Conservation (phyloP, 2,797 vertebrate genomes). For the Scomberomorus guttatus region DNA sequence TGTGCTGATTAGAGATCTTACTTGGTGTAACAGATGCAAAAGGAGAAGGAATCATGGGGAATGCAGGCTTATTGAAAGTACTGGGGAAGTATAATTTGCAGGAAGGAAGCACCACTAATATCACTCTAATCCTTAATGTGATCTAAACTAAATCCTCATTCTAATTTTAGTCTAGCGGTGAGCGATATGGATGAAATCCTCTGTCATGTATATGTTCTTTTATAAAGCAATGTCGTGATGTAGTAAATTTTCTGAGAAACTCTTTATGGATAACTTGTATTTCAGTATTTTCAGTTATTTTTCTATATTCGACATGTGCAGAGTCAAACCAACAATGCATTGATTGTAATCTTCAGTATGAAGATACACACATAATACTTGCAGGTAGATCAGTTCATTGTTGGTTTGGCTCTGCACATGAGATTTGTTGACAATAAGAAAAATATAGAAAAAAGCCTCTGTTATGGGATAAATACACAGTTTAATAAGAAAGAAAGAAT, state of each 20-base stretch:
- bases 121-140: neutral
- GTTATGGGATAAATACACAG: conserved; percentile 33
- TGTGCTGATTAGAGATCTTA: neutral
- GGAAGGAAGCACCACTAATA: neutral
- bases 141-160: neutral
- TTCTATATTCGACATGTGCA: too few relatives aligned
- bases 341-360: too few relatives aligned
- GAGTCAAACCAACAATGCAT: too few relatives aligned
- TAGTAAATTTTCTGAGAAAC: too few relatives aligned
- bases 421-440: too few relatives aligned
- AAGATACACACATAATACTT: too few relatives aligned
- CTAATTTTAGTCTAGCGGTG: neutral
- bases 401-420: too few relatives aligned
- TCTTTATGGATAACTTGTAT: too few relatives aligned
- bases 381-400: too few relatives aligned
- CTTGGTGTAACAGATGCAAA: neutral
- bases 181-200: neutral
- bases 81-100: neutral
- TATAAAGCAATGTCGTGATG: too few relatives aligned
- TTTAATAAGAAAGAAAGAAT: conserved; percentile 1
- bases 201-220: neutral
- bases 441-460: neutral
- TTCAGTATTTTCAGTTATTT: too few relatives aligned
- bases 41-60: neutral
- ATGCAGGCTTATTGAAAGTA: neutral